Base-by-base conservation (phyloP, 1,140 invertebrate species). In the Aphelenchoides avenae region DNA sequence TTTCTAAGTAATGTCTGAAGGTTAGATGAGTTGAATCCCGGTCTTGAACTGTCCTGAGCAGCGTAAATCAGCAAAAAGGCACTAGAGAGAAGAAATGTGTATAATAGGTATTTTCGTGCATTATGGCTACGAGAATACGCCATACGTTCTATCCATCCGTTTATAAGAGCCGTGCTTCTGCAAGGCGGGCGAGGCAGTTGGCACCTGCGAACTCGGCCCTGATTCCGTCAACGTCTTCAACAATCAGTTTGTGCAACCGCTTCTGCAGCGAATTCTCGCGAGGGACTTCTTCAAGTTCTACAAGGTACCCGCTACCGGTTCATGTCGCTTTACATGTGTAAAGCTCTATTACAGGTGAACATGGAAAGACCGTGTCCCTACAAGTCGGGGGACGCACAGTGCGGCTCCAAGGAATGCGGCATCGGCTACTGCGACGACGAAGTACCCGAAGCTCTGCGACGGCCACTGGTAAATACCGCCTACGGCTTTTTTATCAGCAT, bases 241-340 rank as follows among this genome's bases (percentile, higher is more conserved):
- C 78, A 96, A 96, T 79, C 84, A 86, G 42, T 89, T 89, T 81
- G 85, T 97, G 50, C 92, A 87, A 80, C 92, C 92, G 4, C 82
- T 88, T 52, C 78, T 97, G 20, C 85, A 87, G 66, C 91, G 88
- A 78, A 79, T 98, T 47, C 81, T 97, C 26, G 82, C 85, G 11
- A 89, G 87, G 79, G 88, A 95, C 79, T 97, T 91, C 80, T 98
- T 97, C 79, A 84, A 90, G 65, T 97, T 91, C 81, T 95, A 89
- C 76, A 94, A 93, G 83, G 85, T 86, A 54, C 27, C 40, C 18
- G 5, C 3, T 34, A 20, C 65, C 36, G 13, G 15, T 51, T n/a
- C 18, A 1, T 18, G 2, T 26, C 30, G 9, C 37, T 49, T 22
- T 47, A 11, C 29, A n/a, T n/a, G 5, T 15, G 22, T 7, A 46